Base-by-base conservation (phyloP, 2,797 vertebrate genomes). In the Chiroxiphia lanceolata region DNA sequence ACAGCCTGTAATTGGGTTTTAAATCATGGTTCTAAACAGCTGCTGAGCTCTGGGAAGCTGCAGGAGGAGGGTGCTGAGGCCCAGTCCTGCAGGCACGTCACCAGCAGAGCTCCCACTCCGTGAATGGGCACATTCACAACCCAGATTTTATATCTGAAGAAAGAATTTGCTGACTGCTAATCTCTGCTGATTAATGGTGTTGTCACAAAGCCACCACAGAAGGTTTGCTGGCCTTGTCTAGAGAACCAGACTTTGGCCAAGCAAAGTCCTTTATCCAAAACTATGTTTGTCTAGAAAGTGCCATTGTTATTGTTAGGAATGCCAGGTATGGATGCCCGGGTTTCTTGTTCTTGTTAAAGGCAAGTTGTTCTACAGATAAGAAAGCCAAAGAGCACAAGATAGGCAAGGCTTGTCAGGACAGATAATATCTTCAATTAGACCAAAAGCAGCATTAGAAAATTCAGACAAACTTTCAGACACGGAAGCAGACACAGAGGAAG, bases 261-360 rank as follows among this genome's bases (percentile, higher is more conserved):
- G 89, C 50, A 75, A 94, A 96, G 84, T 54, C 71, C 84, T 96
- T 95, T 96, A 93, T 95, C 92, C 95, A 78, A 93, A 94, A 96
- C 75, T 47, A 10, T 86, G 53, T 95, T 96, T 95, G 89, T 89
- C 72, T 89, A 78, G 75, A 89, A 85, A 94, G 91, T 1, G 56
- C n/a, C 25, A 42, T 85, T 76, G 54, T 94, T 95, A 77, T 90
- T 83, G 83, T 90, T 45, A 50, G 72, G 72, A 81, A 88, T 83
- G 85, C 50, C 93, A 81, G 83, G 72, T 83, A 88, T 91, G 80
- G 91, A 94, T 96, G 76, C 67, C 75, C 34, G 6, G 25, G 47
- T 38, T 95, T 93, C 79, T 89, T 94, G 78, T 48, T 93, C 91
- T 51, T 60, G 64, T 70, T 86, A 88, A 90, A 77, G 36, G 42